Base-by-base conservation (phyloP, 2,797 vertebrate genomes). In the Taenioides sp. region DNA sequence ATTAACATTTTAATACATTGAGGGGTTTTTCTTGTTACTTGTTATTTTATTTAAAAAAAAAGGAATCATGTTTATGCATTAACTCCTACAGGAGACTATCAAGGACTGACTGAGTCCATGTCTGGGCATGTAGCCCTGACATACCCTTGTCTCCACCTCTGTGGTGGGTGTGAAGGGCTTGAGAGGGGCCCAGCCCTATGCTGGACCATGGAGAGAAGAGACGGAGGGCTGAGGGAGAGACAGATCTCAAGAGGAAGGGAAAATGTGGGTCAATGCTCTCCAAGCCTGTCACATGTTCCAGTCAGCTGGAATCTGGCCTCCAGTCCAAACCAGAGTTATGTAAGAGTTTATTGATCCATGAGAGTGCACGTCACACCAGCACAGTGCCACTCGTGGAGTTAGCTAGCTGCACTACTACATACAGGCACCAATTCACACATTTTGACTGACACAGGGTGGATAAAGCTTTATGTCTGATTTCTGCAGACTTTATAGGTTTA, bases 221-320 rank as follows among this genome's bases (percentile, higher is more conserved):
- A 74, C 6, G 12, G 65, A 70, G 5, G 23, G 71, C n/a, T 69
- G 37, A 61, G 75, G 59, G 71, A 63, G 75, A 67, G 67, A 57
- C 50, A 63, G 77, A 71, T 69, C 77, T 76, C n/a, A 18, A 61
- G 69, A 80, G 78, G 77, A 85, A 82, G 76, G 84, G 80, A 81
- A 89, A 92, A 94, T 94, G 88, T 93, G 88, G 92, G 90, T 93
- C 92, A 93, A 81, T 81, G 75, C 85, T 89, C 82, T 86, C 88
- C 89, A 89, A 91, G 83, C 80, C 81, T 78, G 80, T 94, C 93
- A 93, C 91, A 91, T 93, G 90, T 90, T 91, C 89, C 84, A 88
- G 88, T 91, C 85, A 91, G 88, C 90, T 93, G 91, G 87, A 91
- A 92, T 93, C 91, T 85, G 71, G 88, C 90, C 90, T 93, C 89